Percentiles rank a stretch among this genome's conserved stretches.
phyloP scores from a whole-genome alignment of 2,113 vertebrate species.

The Oreocharis arfaki region DNA sequence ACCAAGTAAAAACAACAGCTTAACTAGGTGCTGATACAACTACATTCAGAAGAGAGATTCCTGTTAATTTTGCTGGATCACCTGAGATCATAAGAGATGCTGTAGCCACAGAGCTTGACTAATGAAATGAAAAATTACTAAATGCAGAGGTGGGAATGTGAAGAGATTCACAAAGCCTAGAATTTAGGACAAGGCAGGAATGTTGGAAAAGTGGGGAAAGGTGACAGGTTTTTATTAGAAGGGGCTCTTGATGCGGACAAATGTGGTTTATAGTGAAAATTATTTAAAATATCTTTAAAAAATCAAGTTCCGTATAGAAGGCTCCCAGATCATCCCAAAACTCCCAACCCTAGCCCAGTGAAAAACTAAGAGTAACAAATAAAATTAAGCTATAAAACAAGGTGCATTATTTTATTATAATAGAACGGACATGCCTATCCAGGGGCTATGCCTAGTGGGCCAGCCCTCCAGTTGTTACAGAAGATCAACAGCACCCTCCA shows the following conservation, averaged over 20 bases:
- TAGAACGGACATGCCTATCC: neutral
- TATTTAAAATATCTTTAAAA: neutral
- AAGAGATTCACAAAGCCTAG: neutral
- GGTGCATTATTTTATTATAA: neutral
- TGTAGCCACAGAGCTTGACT: neutral
- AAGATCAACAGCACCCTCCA: neutral
- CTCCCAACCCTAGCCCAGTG: neutral
- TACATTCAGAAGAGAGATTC: neutral
- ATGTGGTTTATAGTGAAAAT: rapidly evolving
- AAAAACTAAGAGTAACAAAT: neutral
- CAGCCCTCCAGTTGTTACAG: neutral
- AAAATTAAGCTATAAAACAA: neutral
- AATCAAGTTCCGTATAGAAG: neutral
- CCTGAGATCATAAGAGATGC: neutral
- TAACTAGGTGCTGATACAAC: neutral
- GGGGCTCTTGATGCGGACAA: neutral
- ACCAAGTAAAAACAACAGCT: neutral
- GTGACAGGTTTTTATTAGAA: neutral
- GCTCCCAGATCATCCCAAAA: neutral
- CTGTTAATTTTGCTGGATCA: neutral
- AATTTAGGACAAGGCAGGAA: neutral
- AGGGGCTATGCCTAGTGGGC: neutral
- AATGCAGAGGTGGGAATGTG: neutral
- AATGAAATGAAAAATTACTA: neutral
- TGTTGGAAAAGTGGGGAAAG: neutral